Base-by-base conservation (phyloP, 2,113 vertebrate species). In the Aix galericulata region DNA sequence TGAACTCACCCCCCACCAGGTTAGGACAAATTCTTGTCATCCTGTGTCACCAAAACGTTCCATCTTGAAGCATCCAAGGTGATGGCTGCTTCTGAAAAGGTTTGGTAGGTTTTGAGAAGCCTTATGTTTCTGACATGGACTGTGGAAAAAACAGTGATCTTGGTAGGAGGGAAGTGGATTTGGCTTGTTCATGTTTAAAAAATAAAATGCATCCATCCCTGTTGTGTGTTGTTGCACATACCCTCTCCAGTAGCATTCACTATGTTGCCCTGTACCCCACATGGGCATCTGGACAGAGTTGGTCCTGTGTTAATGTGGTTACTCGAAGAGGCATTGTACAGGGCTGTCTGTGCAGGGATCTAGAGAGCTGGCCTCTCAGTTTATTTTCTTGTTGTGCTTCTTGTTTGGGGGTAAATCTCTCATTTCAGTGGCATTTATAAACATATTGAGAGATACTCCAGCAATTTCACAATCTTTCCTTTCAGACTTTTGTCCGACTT, bases 1-100 rank as follows among this genome's bases (percentile, higher is more conserved):
- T 74, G 99, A 99, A 95, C 99, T 99, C 46, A 99, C 98, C 38
- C 99, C 99, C 94, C 99, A 99, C 95, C 99, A 99, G 98, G 99
- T 99, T 72, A 95, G 97, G 60, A 94, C 52, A 58, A 23, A 15
- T 71, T 92, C 77, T 64, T 62, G 34, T 83, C 62, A 5, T 40
- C 64, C 52, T 34, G 3, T 71, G n/a, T 94, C 79, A 48, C 29
- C 1, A 11, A 29, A 44, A 63, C 91, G 21, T 64, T 83, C 81
- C 48, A 38, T 69, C 44, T 17, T 38, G 44, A 71, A 74, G 71
- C 13, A 40, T 79, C 38, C 66, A 66, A 71, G 40, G 8, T 82
- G 83, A 78, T 58, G 42, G 48, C 36, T 85, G 75, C 60, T 91
- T 42, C 74, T 86, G 81, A 42, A 82, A 82, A 75, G 46, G 29